Percentiles rank a stretch among this genome's conserved stretches.
These are phyloP conservation scores for Corydoras maculifer DNA, from an alignment of 2,113 vertebrate genomes.

Conservation along the genomic window DNA sequence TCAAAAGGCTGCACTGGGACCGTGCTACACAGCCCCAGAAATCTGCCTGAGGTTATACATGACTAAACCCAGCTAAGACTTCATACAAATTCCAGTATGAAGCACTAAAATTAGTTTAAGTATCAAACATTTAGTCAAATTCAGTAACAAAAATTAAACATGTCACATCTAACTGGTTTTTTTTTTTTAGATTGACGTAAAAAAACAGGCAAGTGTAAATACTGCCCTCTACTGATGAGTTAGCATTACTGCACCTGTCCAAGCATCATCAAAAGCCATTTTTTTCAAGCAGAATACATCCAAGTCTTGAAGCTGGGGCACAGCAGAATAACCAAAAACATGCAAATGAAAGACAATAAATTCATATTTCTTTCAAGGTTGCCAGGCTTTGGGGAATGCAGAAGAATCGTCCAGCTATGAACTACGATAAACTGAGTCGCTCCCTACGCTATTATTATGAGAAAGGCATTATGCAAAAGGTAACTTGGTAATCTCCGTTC, in stretches of 20 bases:
- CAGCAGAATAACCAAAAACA: too few species aligned
- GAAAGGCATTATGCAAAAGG: slow-evolving; percentile 99
- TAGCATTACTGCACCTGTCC: neutral
- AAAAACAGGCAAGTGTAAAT: slow-evolving; percentile 3
- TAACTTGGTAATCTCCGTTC: slow-evolving; percentile 39
- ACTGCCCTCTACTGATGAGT: slow-evolving; percentile 29
- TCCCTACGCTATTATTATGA: slow-evolving; percentile 96
- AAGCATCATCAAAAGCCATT: neutral
- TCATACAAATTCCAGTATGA: slow-evolving; percentile 6
- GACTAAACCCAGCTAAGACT: slow-evolving; percentile 7
- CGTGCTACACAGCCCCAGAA: neutral
- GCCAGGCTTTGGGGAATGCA: slow-evolving; percentile 97
- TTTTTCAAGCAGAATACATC: too few species aligned
- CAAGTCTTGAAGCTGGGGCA: too few species aligned
- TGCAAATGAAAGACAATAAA: too few species aligned
- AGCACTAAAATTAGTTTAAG: too few species aligned
- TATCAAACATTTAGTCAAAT: too few species aligned
- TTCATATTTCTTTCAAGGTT: slow-evolving; percentile 67
- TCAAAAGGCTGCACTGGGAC: slow-evolving; percentile 41
- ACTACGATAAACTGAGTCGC: slow-evolving; percentile 96
- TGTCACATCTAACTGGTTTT: too few species aligned
- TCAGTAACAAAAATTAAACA: too few species aligned
- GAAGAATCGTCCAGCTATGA: slow-evolving; percentile 98
- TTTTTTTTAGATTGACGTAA: neutral
- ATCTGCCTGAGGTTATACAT: neutral